These are phyloP conservation scores for Eueides isabella DNA, from an alignment of 1,140 invertebrate genomes.

Conservation along the genomic window DNA sequence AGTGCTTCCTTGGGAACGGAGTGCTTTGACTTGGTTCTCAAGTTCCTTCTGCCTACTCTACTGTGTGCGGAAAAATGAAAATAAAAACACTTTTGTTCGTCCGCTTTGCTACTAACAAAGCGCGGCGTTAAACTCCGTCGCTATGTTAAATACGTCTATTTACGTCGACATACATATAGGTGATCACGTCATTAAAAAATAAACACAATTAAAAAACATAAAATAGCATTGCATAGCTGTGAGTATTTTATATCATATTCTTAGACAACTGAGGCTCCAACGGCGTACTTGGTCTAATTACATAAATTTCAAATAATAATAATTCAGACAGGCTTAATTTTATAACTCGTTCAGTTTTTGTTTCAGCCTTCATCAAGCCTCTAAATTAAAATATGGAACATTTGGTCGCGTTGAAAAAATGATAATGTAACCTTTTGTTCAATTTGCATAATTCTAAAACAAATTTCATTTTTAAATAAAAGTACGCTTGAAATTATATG, in stretches of 20 bases:
- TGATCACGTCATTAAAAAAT: too few species aligned
- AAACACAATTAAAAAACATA: too few species aligned
- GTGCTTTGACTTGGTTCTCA: too few species aligned
- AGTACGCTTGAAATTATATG: constrained; percentile 37
- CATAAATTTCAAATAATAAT: constrained; percentile 12
- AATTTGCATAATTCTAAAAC: constrained; percentile 43
- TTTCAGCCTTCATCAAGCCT: constrained; percentile 25
- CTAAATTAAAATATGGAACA: constrained; percentile 29
- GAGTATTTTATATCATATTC: neutral
- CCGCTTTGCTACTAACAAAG: too few species aligned
- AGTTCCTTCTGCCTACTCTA: too few species aligned
- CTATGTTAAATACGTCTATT: too few species aligned
- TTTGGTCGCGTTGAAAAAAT: constrained; percentile 22
- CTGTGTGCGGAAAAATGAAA: too few species aligned
- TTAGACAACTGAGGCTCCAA: neutral
- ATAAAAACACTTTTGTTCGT: too few species aligned
- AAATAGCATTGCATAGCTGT: too few species aligned
- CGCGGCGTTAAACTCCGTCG: too few species aligned
- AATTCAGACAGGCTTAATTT: neutral
- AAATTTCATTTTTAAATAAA: constrained; percentile 41
- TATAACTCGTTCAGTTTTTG: constrained; percentile 10
- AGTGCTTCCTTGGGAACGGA: too few species aligned
- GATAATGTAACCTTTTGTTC: constrained; percentile 36
- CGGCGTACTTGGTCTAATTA: neutral
- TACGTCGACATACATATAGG: too few species aligned